phyloP scores from a whole-genome alignment of 2,797 vertebrate species.

The Sebastes steindachneri region DNA sequence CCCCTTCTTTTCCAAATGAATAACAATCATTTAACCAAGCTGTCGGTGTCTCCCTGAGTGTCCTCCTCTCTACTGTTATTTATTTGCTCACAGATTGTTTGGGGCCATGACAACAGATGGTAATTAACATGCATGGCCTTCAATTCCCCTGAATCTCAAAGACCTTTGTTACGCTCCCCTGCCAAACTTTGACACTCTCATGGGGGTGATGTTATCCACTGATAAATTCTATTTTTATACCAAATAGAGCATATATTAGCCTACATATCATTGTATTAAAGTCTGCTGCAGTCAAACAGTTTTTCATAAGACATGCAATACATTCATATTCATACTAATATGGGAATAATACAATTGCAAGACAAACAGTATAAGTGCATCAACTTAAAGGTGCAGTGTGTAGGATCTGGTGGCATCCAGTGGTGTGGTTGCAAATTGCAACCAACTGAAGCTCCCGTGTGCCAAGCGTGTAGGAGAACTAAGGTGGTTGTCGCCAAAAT shows the following conservation, averaged over 20 bases:
- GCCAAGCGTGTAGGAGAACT: too few species aligned
- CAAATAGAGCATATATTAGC: conserved; percentile 27
- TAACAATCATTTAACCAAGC: conserved; percentile 7
- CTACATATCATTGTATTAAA: neutral
- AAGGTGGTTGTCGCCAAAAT: too few species aligned
- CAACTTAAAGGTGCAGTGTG: neutral
- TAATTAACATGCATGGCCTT: conserved; percentile 50
- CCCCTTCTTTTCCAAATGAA: neutral
- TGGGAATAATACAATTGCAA: neutral
- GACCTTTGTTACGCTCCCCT: conserved; percentile 2
- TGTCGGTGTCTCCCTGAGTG: neutral
- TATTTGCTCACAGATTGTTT: conserved; percentile 45
- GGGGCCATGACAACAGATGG: conserved; percentile 40
- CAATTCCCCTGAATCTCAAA: conserved; percentile 36
- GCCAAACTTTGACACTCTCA: conserved; percentile 13
- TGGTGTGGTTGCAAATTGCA: too few species aligned
- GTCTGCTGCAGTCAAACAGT: neutral
- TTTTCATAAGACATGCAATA: neutral
- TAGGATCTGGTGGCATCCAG: too few species aligned
- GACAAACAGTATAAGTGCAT: neutral
- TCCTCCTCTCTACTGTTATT: conserved; percentile 28
- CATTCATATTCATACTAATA: neutral
- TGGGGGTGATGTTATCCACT: neutral
- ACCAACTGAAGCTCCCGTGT: too few species aligned
- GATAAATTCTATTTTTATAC: conserved; percentile 1